Evolutionary conservation across 2,888 invertebrate genomes (phyloP), one percentile per base, ranked within the genome.

Genomic region (Aphodius granarius): DNA sequence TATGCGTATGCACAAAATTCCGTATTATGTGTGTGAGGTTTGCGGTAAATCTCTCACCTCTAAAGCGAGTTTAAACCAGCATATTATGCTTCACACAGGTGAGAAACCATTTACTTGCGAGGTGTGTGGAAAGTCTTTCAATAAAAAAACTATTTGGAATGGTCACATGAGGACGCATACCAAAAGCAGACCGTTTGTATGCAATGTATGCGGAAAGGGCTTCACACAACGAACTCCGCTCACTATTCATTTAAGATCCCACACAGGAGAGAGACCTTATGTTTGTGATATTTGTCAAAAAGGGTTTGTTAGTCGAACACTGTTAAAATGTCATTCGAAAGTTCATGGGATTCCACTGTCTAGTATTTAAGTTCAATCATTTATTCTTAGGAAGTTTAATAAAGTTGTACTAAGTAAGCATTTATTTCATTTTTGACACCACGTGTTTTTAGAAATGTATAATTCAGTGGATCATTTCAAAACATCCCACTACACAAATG

Each of bases 201-300:
- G 79, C 20, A 66, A 75, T 5, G 22, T 75, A 4, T 79, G 79
- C 21, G 77, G 74, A 5, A 78, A 78, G 63, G 75, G 75, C 19
- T 71, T 80, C 77, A 65, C 77, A 70, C 19, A 77, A 89, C 80
- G 84, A 87, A 18, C 87, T 88, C n/a, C 87, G 88, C 81, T 89
- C 15, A 88, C 88, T 9, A 88, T 89, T 73, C 89, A 89, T 78
- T 72, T 77, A 74, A 66, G 79, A 13, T 70, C 74, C n/a, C 79
- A 80, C 62, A 76, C 76, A 9, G 75, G 87, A 19, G 88, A 88
- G 9, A 89, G 88, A 76, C 89, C 87, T 66, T 89, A 86, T 78
- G 88, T 87, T 72, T 91, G 91, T 77, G 81, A 88, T 3, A 84
- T 88, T 0, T 90, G 89, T 66, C 78, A 88, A 0, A 81, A 85